phyloP scores from a whole-genome alignment of 1,140 invertebrate genomes.

The Parapsyche elsis region DNA sequence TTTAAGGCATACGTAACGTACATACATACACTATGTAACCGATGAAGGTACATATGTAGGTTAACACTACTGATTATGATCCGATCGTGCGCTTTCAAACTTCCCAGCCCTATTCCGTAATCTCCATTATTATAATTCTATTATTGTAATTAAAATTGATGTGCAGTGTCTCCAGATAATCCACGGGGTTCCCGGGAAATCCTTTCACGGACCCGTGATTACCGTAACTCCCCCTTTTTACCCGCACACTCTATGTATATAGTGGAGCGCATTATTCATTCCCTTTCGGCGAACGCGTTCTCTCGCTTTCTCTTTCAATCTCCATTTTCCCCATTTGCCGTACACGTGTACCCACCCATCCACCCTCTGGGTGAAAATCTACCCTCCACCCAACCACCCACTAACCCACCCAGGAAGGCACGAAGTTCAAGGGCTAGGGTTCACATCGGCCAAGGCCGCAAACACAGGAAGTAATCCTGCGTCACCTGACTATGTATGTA shows the following conservation, averaged over 20 bases:
- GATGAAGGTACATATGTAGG: too few relatives aligned
- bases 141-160: conserved; percentile 36
- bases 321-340: conserved; percentile 21
- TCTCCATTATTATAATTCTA: conserved; percentile 26
- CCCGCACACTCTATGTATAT: too few relatives aligned
- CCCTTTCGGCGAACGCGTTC: background rate
- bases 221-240: background rate
- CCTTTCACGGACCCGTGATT: conserved; percentile 28
- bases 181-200: background rate
- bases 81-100: too few relatives aligned
- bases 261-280: conserved; percentile 44
- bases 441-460: conserved; percentile 29
- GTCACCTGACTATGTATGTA: background rate
- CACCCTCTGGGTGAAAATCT: background rate
- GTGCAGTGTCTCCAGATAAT: conserved; percentile 25
- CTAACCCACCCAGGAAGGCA: background rate
- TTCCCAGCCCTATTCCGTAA: background rate
- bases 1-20: too few relatives aligned
- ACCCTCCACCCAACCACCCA: too few relatives aligned
- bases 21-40: too few relatives aligned
- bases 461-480: conserved; percentile 7
- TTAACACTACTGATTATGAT: too few relatives aligned
- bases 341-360: conserved; percentile 25
- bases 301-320: background rate
- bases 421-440: conserved; percentile 31